A percentile compares a stretch with the other conserved stretches of the same genome.
These are phyloP conservation scores for Argya squamiceps DNA, from an alignment of 2,797 vertebrate species.

Conservation along the genomic window DNA sequence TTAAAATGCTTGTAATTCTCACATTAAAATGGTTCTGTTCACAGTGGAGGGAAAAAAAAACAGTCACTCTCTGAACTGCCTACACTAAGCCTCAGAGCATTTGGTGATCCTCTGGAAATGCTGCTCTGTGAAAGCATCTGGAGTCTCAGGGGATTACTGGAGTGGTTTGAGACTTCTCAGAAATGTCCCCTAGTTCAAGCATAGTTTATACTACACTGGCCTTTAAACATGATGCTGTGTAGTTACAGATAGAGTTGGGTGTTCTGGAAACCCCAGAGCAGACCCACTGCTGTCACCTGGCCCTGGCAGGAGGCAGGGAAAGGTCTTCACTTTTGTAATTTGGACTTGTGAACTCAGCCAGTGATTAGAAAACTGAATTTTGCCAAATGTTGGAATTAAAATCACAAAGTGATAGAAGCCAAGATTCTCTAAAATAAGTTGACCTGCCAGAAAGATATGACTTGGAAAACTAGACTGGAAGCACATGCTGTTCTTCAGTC, in stretches of 20 bases:
- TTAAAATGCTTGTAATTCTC: neutral
- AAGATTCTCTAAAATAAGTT: neutral
- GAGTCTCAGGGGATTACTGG: neutral
- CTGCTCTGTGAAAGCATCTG: neutral
- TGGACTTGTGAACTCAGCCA: neutral
- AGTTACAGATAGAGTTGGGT: neutral
- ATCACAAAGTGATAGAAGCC: neutral
- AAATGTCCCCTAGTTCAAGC: neutral
- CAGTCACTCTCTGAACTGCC: neutral
- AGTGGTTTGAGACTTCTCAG: neutral
- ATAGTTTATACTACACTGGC: neutral
- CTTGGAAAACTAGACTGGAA: neutral
- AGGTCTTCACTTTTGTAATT: neutral
- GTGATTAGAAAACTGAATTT: neutral
- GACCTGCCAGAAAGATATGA: neutral
- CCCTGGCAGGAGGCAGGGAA: neutral
- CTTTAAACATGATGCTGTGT: neutral
- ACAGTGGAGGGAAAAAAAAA: neutral
- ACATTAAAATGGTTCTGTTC: neutral
- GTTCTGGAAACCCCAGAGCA: neutral
- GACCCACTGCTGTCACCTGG: neutral
- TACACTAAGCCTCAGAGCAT: neutral
- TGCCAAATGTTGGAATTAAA: slow-evolving; percentile 38
- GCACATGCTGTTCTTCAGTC: neutral
- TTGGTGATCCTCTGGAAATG: neutral